These are phyloP conservation scores for Halcyon senegalensis DNA, from an alignment of 2,113 vertebrate species.

Conservation along the genomic window DNA sequence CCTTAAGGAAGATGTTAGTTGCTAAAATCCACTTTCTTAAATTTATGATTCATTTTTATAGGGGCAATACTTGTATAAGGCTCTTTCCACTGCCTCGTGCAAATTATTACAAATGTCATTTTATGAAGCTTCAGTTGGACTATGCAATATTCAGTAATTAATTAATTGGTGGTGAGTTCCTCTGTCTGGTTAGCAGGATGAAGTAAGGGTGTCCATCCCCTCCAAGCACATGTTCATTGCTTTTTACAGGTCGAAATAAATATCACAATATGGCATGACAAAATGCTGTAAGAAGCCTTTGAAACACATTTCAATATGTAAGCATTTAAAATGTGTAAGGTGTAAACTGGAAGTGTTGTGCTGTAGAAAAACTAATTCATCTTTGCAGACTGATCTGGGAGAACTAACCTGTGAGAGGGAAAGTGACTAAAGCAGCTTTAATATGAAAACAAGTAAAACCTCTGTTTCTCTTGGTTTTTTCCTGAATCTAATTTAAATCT, in stretches of 20 bases:
- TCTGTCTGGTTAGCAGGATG: background rate
- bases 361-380: background rate
- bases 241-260: background rate
- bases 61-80: background rate
- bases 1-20: background rate
- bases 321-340: background rate
- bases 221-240: background rate
- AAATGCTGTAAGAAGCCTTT: background rate
- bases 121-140: background rate
- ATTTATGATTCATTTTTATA: conserved; percentile 1
- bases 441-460: background rate
- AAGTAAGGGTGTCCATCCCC: background rate
- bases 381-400: background rate
- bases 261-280: background rate
- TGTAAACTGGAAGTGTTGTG: background rate
- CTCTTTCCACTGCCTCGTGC: background rate
- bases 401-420: background rate
- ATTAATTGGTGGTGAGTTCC: background rate
- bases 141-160: background rate
- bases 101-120: background rate
- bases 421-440: conserved; percentile 5
- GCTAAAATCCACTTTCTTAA: conserved; percentile 54
- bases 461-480: background rate
- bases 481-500: background rate
- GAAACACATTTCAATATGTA: background rate